Evolutionary conservation across 2,113 vertebrate genomes (phyloP).

Genomic region (Brevimyrus niger): DNA sequence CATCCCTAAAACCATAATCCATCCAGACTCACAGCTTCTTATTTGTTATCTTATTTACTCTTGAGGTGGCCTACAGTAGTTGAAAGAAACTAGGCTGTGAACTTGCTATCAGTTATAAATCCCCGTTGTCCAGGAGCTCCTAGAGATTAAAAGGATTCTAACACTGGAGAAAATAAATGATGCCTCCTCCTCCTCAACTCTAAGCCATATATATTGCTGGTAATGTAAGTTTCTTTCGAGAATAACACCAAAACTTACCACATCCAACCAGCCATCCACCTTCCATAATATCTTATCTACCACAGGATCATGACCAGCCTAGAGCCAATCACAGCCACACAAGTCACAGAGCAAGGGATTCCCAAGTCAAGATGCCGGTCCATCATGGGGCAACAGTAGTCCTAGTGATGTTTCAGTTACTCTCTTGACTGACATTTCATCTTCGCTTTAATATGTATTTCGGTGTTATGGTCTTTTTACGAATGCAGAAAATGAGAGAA

Average conservation of each 20-base stretch:
- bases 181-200: not conserved
- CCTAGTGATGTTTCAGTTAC: not conserved
- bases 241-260: not conserved
- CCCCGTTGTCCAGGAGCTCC: not conserved
- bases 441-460: not conserved
- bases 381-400: not conserved
- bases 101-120: not conserved
- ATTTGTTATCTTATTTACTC: slow-evolving; percentile 8
- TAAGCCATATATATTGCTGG: not conserved
- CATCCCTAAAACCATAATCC: not conserved
- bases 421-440: not conserved
- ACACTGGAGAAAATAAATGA: not conserved
- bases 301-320: not conserved
- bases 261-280: not conserved
- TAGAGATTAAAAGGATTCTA: not conserved
- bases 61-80: not conserved
- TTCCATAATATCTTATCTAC: not conserved
- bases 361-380: not conserved
- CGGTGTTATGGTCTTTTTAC: not conserved
- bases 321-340: not conserved
- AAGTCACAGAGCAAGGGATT: not conserved
- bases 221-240: not conserved
- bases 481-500: not conserved
- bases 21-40: not conserved
- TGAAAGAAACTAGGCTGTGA: not conserved